These are phyloP conservation scores for Papilio aristodemus DNA, from an alignment of 1,140 invertebrate species.

Conservation along the genomic window DNA sequence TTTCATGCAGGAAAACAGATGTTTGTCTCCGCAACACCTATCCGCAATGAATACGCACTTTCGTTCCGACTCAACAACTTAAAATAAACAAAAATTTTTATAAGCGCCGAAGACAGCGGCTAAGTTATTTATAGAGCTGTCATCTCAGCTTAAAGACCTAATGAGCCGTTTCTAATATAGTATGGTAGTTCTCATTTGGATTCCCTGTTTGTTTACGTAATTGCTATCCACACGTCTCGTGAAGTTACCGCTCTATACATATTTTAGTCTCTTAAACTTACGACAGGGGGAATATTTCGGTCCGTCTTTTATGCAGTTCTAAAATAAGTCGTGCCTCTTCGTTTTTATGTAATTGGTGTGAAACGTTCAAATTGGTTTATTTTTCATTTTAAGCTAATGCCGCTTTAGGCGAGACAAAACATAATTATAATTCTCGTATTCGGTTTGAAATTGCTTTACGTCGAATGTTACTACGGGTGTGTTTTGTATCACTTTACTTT, in stretches of 20 bases:
- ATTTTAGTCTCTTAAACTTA: slow-evolving; percentile 45
- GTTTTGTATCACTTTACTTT: slow-evolving; percentile 6
- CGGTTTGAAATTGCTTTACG: background rate
- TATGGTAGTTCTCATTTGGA: slow-evolving; percentile 58
- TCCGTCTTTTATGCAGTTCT: slow-evolving; percentile 37
- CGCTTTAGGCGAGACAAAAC: background rate
- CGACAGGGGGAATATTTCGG: slow-evolving; percentile 36
- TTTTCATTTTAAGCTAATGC: slow-evolving; percentile 16
- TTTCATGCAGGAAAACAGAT: slow-evolving; percentile 65
- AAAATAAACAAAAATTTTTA: slow-evolving; percentile 61
- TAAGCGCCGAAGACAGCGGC: slow-evolving; percentile 42
- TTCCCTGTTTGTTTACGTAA: slow-evolving; percentile 67
- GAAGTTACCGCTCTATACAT: slow-evolving; percentile 39
- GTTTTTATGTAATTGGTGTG: slow-evolving; percentile 23
- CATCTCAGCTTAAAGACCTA: slow-evolving; percentile 68
- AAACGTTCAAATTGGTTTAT: slow-evolving; percentile 19
- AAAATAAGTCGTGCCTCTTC: slow-evolving; percentile 14
- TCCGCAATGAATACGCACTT: slow-evolving; percentile 47
- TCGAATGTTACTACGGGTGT: background rate
- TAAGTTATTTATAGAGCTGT: slow-evolving; percentile 66
- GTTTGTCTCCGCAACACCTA: slow-evolving; percentile 55
- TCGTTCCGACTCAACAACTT: slow-evolving; percentile 45
- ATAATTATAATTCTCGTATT: slow-evolving; percentile 10
- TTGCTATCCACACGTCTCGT: slow-evolving; percentile 51
- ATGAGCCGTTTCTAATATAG: slow-evolving; percentile 70